phyloP scores from a whole-genome alignment of 2,888 invertebrate species.

The Amphipyra berbera region DNA sequence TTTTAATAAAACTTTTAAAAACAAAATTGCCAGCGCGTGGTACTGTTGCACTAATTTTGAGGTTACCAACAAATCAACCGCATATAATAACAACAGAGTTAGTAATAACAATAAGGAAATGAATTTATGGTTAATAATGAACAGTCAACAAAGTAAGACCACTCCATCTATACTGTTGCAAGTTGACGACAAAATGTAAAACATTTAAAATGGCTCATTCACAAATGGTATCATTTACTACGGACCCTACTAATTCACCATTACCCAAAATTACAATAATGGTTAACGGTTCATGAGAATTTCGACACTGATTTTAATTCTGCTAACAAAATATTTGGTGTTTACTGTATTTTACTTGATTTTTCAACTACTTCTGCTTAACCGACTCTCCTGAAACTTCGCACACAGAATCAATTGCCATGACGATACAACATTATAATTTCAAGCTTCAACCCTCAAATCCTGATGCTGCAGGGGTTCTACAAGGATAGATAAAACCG shows the following conservation, averaged over 20 bases:
- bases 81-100: no score
- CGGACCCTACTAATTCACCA: constrained; percentile 48
- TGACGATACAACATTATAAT: no score
- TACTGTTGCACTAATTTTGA: neutral
- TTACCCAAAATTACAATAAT: constrained; percentile 36
- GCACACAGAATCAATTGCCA: no score
- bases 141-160: constrained; percentile 2
- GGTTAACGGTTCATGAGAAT: constrained; percentile 21
- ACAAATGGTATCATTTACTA: constrained; percentile 15
- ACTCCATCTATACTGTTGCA: constrained; percentile 22
- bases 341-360: neutral
- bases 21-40: no score
- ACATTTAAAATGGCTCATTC: constrained; percentile 48
- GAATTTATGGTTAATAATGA: neutral
- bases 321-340: constrained; percentile 3
- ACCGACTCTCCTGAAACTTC: no score
- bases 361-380: no score
- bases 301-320: constrained; percentile 32
- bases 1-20: no score
- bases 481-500: no score
- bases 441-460: no score
- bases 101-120: no score
- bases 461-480: no score
- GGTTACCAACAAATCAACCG: neutral
- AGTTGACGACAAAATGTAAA: constrained; percentile 50